Conservation (phyloP, 2,888 invertebrate species). For the Limnephilus auricula region DNA sequence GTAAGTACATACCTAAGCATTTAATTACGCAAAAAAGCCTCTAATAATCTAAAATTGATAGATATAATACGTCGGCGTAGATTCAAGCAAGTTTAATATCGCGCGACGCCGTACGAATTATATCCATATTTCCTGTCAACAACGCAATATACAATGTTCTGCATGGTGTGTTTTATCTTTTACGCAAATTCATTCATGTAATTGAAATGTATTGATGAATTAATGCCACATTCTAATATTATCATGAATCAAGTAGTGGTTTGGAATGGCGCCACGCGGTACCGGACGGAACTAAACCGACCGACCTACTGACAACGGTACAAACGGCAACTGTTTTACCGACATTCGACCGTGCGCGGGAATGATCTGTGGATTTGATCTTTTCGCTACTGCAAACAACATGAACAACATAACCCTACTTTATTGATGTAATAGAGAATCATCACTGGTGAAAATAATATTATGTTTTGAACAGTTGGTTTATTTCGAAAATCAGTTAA, state of each 20-base stretch:
- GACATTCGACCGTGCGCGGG: conserved; percentile 6
- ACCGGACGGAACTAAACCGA: background rate
- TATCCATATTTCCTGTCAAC: background rate
- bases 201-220: conserved; percentile 18
- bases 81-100: background rate
- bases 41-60: background rate
- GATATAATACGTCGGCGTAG: background rate
- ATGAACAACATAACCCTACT: background rate
- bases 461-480: background rate
- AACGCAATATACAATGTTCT: background rate
- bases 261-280: conserved; percentile 4
- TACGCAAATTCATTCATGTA: conserved; percentile 25
- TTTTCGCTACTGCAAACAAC: background rate
- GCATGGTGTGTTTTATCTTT: conserved; percentile 24
- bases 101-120: background rate
- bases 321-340: conserved; percentile 15
- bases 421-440: background rate
- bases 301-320: background rate
- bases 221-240: conserved; percentile 2
- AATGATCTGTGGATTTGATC: background rate
- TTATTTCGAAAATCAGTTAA: background rate
- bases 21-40: background rate
- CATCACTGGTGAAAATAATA: background rate
- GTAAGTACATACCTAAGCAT: background rate
- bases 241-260: background rate